A percentile compares a stretch with the other conserved stretches of the same genome.
Conservation (phyloP, 2,113 vertebrate genomes). For the Fulmarus glacialis region DNA sequence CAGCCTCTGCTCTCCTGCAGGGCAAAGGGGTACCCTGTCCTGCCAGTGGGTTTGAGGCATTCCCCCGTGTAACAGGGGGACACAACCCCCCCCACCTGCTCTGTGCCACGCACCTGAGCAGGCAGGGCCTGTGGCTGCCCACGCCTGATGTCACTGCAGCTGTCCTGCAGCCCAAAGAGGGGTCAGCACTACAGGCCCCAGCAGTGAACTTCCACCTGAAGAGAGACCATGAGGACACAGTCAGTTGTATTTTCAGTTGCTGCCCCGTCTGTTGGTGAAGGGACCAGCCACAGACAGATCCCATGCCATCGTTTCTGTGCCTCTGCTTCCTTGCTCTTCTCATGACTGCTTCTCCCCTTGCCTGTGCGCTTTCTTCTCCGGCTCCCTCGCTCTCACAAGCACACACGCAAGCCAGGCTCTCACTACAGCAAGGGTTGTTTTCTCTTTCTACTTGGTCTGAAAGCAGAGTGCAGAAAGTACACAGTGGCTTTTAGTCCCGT, state of each 20-base stretch:
- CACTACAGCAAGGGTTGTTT: neutral
- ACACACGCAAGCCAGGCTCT: neutral
- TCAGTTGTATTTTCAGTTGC: neutral
- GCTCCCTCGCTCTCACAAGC: neutral
- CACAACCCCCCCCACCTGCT: accelerated
- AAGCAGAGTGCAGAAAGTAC: neutral
- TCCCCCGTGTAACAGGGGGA: neutral
- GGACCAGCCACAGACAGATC: neutral
- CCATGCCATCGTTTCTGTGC: neutral
- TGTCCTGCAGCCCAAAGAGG: neutral
- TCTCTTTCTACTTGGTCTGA: neutral
- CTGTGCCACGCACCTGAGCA: neutral
- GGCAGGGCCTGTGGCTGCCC: neutral
- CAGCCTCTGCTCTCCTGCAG: neutral
- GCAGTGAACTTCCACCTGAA: neutral
- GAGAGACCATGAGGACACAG: neutral
- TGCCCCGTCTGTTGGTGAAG: neutral
- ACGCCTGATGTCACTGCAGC: neutral
- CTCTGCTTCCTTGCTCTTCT: neutral
- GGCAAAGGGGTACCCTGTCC: neutral
- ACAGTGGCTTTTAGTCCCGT: neutral
- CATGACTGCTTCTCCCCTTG: neutral
- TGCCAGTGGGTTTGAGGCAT: neutral
- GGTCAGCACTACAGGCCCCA: neutral
- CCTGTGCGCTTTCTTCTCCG: neutral